Percentiles rank a stretch among this genome's conserved stretches.
Evolutionary conservation across 1,140 invertebrate genomes (phyloP).

Genomic region (Condylostylus longicornis): DNA sequence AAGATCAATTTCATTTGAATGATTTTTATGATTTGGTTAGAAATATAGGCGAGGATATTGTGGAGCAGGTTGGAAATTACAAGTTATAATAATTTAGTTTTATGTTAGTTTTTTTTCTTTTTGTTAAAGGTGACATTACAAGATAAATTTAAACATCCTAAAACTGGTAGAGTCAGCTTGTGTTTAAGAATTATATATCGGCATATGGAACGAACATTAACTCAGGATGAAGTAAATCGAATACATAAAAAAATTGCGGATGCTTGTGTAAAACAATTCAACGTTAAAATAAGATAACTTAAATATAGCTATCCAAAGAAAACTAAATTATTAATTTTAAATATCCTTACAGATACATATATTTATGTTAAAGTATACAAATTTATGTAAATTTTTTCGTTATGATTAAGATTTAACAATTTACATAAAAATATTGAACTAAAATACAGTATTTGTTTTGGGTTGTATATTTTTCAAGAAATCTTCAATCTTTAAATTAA

Average conservation of each 20-base stretch:
- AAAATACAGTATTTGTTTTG: no score
- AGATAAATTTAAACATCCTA: conserved; percentile 80
- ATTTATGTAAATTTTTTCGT: no score
- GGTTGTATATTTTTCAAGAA: no score
- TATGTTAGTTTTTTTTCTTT: conserved; percentile 6
- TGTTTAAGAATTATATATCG: conserved; percentile 90
- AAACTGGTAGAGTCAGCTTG: conserved; percentile 66
- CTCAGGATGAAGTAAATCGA: conserved; percentile 72
- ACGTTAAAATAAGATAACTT: conserved; percentile 54
- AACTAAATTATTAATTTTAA: no score
- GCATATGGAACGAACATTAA: conserved; percentile 79
- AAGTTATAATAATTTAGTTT: background rate
- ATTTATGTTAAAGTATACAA: no score
- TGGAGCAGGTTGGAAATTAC: conserved; percentile 63
- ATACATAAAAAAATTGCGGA: conserved; percentile 68
- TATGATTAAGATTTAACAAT: no score
- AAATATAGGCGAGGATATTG: conserved; percentile 67
- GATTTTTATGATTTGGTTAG: conserved; percentile 93
- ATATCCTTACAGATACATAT: no score
- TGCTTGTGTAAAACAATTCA: conserved; percentile 41
- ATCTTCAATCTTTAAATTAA: no score
- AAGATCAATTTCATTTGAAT: conserved; percentile 53
- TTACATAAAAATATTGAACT: no score
- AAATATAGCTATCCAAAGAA: background rate
- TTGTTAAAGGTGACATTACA: conserved; percentile 55